A percentile compares a stretch with the other conserved stretches of the same genome.
Evolutionary conservation across 2,797 vertebrate genomes (phyloP).

Genomic region (Glyptemys insculpta): DNA sequence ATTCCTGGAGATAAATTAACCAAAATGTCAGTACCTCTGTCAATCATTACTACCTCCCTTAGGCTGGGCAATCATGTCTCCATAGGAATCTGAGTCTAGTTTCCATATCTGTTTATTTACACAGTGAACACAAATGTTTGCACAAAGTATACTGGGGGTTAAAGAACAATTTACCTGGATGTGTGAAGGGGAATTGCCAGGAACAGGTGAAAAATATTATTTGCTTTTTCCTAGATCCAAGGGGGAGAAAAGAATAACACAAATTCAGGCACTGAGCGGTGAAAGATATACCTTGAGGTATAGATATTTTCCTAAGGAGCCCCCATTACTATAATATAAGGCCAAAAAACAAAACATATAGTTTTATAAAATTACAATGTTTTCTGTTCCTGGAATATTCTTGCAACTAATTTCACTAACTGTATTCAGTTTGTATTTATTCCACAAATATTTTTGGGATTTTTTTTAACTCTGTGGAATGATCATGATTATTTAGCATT

Average conservation of each 20-base stretch:
- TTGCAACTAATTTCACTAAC: not conserved
- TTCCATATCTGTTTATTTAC: not conserved
- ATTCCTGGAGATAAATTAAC: slow-evolving; percentile 2
- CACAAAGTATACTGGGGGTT: not conserved
- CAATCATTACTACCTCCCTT: not conserved
- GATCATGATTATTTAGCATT: not conserved
- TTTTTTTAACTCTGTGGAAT: not conserved
- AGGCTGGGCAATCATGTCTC: not conserved
- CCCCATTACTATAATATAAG: fast-evolving
- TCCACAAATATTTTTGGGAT: not conserved
- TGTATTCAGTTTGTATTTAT: not conserved
- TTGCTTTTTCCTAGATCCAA: not conserved
- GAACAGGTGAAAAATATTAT: not conserved
- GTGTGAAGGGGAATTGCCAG: fast-evolving
- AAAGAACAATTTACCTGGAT: not conserved
- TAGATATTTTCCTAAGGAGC: not conserved
- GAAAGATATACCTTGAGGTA: fast-evolving
- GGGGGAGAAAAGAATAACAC: not conserved
- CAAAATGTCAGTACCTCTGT: slow-evolving; percentile 46
- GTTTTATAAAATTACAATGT: fast-evolving
- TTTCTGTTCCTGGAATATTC: fast-evolving
- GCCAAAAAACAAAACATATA: fast-evolving
- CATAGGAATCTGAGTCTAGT: not conserved
- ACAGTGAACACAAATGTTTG: not conserved
- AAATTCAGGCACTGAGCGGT: not conserved